phyloP scores from a whole-genome alignment of 2,113 vertebrate species.

The Bos indicus region DNA sequence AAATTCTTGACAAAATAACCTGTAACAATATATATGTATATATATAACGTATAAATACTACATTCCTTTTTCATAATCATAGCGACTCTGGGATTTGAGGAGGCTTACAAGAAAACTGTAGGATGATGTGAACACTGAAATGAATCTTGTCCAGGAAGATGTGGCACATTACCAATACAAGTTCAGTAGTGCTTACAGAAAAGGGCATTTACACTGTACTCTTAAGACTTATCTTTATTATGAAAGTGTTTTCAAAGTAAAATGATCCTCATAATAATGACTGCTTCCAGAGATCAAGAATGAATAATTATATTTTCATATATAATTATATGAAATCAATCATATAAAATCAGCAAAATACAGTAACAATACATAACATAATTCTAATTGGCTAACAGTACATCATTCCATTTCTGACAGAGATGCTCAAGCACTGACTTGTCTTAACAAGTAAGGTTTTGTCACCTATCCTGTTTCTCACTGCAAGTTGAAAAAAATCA shows the following conservation, averaged over 20 bases:
- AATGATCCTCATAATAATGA: conserved; percentile 79
- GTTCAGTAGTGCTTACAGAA: conserved; percentile 27
- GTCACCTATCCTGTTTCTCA: conserved; percentile 57
- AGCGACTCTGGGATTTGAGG: neutral
- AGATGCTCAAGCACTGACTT: conserved; percentile 76
- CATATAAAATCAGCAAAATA: conserved; percentile 72
- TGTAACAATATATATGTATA: neutral
- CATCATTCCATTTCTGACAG: conserved; percentile 73
- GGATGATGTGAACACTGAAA: neutral
- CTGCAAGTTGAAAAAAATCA: conserved; percentile 50
- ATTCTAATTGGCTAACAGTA: conserved; percentile 74
- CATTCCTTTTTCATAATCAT: neutral
- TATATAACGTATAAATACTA: neutral
- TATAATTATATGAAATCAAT: neutral
- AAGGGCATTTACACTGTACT: conserved; percentile 58
- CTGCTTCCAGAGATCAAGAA: conserved; percentile 78
- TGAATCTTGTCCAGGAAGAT: neutral
- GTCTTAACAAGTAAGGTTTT: conserved; percentile 71
- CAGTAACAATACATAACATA: conserved; percentile 71
- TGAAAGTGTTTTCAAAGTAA: conserved; percentile 84
- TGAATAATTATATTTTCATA: conserved; percentile 73
- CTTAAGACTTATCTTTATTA: conserved; percentile 84
- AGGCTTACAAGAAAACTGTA: neutral
- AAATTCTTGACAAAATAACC: neutral
- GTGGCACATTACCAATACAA: neutral